Percentiles rank a stretch among this genome's conserved stretches.
phyloP scores from a whole-genome alignment of 2,888 invertebrate genomes.

The Laothoe populi region DNA sequence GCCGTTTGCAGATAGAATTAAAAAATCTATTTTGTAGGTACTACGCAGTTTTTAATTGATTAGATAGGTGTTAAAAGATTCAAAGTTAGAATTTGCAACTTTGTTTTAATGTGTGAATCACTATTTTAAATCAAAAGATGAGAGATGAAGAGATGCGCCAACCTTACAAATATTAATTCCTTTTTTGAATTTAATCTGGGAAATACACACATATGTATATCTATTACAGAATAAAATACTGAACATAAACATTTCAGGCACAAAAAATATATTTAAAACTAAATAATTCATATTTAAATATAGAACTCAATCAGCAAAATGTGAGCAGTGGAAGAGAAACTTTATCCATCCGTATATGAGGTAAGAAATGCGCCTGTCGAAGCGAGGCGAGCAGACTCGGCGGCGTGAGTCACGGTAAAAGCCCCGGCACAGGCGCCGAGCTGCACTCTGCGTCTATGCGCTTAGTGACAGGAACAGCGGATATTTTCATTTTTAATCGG shows the following conservation, averaged over 20 bases:
- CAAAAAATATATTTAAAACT: too few species aligned
- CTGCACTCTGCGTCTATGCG: not conserved
- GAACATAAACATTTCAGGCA: too few species aligned
- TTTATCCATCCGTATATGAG: not conserved
- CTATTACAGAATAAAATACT: too few species aligned
- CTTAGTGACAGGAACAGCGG: not conserved
- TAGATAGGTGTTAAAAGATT: not conserved
- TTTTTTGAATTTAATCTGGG: too few species aligned
- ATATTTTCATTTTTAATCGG: not conserved
- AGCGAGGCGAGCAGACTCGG: slow-evolving; percentile 50
- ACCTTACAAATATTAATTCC: too few species aligned
- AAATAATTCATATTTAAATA: not conserved
- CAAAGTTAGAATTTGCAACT: too few species aligned
- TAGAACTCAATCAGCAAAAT: not conserved
- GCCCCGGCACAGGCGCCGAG: slow-evolving; percentile 47
- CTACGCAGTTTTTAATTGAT: slow-evolving; percentile 1
- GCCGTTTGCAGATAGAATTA: slow-evolving; percentile 23
- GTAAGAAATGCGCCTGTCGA: slow-evolving; percentile 48
- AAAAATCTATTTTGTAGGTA: slow-evolving; percentile 22
- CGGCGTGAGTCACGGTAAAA: slow-evolving; percentile 74
- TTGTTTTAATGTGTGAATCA: too few species aligned
- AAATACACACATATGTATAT: too few species aligned
- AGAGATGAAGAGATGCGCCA: too few species aligned
- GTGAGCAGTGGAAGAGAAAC: not conserved
- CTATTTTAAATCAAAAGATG: too few species aligned